phyloP scores from a whole-genome alignment of 1,140 invertebrate species.

The Bathynomus jamesi region DNA sequence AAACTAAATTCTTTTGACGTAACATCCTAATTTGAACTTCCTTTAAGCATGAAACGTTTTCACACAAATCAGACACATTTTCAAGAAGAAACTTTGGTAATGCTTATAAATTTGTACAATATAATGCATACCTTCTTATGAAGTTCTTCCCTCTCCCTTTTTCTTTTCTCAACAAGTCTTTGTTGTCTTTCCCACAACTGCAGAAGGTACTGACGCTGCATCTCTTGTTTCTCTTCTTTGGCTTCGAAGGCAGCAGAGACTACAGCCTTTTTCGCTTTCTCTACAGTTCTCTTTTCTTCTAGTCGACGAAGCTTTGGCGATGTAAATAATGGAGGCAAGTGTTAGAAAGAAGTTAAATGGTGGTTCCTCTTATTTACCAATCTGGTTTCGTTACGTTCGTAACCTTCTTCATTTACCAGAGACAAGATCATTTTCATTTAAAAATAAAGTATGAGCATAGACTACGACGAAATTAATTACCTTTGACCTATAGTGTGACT shows the following conservation, averaged over 20 bases:
- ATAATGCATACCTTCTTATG: conserved; percentile 16
- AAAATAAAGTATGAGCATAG: too few species aligned
- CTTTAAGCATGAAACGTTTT: too few species aligned
- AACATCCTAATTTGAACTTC: too few species aligned
- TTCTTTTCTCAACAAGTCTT: conserved; percentile 19
- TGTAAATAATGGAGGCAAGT: neutral
- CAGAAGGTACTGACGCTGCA: conserved; percentile 19
- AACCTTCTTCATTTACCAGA: too few species aligned
- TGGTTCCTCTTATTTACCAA: neutral
- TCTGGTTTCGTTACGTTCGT: neutral
- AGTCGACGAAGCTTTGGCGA: conserved; percentile 9
- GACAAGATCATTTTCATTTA: too few species aligned
- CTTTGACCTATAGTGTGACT: conserved; percentile 11
- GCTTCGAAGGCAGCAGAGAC: conserved; percentile 10
- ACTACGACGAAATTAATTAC: too few species aligned
- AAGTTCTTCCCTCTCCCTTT: conserved; percentile 23
- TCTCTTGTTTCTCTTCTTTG: conserved; percentile 19
- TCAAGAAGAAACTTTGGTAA: too few species aligned
- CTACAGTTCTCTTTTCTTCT: conserved; percentile 14
- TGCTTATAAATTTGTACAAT: too few species aligned
- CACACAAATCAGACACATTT: too few species aligned
- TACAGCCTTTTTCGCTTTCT: conserved; percentile 9
- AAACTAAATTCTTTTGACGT: too few species aligned
- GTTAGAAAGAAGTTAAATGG: neutral
- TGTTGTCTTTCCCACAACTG: conserved; percentile 27